These are phyloP conservation scores for Hylaeus volcanicus DNA, from an alignment of 1,140 invertebrate species.

Conservation along the genomic window DNA sequence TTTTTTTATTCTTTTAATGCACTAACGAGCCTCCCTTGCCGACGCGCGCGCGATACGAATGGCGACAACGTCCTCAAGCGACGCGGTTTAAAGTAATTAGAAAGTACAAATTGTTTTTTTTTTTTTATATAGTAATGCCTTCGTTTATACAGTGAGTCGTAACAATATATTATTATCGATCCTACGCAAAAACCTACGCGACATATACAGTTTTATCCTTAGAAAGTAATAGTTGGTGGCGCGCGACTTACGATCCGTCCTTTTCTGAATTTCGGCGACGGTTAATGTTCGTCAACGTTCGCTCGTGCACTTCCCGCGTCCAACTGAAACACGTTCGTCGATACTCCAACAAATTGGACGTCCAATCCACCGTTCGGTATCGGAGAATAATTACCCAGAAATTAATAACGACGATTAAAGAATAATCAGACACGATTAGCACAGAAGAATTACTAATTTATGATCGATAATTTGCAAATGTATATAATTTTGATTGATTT, in stretches of 20 bases:
- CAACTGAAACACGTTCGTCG: neutral
- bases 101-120: constrained; percentile 67
- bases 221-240: constrained; percentile 76
- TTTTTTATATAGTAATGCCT: constrained; percentile 71
- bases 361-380: neutral
- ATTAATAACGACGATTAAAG: too few relatives aligned
- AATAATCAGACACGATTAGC: too few relatives aligned
- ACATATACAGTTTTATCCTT: constrained; percentile 72
- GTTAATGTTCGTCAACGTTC: neutral
- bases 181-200: constrained; percentile 60
- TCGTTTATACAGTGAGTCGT: constrained; percentile 76
- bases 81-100: constrained; percentile 57
- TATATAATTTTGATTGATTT: too few relatives aligned
- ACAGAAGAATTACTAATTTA: too few relatives aligned
- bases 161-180: constrained; percentile 71
- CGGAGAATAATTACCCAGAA: too few relatives aligned
- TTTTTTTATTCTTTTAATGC: constrained; percentile 54
- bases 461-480: too few relatives aligned
- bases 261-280: constrained; percentile 34
- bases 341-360: neutral
- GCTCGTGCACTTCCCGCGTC: neutral
- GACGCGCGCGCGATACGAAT: constrained; percentile 56
- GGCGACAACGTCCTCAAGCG: constrained; percentile 52
- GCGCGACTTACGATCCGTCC: constrained; percentile 59
- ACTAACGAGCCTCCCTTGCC: constrained; percentile 60